phyloP scores from a whole-genome alignment of 2,113 vertebrate genomes.

The Sceloporus tristichus region DNA sequence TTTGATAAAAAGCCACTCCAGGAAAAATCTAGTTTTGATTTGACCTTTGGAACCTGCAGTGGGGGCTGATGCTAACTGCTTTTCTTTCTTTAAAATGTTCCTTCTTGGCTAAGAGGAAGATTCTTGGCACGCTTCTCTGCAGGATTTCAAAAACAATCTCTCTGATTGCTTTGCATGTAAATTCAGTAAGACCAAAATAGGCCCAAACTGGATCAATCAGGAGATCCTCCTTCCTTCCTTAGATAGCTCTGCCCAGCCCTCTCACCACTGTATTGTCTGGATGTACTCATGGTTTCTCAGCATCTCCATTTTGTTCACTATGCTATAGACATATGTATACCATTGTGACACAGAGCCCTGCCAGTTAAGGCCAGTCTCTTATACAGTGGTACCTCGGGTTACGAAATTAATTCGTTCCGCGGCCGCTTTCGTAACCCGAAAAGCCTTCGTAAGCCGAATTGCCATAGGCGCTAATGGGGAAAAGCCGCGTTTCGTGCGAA shows the following conservation, averaged over 20 bases:
- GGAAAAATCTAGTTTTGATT: conserved; percentile 2
- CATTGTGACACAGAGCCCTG: no score
- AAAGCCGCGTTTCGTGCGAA: no score
- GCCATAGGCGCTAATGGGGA: no score
- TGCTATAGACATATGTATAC: not conserved
- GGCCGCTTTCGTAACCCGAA: no score
- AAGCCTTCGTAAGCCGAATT: no score
- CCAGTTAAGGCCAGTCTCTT: no score
- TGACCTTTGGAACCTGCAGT: not conserved
- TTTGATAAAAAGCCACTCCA: not conserved
- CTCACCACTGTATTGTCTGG: no score
- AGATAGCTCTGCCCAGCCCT: not conserved
- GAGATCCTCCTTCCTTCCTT: not conserved
- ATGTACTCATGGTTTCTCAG: not conserved
- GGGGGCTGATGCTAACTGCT: not conserved
- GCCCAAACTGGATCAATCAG: not conserved
- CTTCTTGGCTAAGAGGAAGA: not conserved
- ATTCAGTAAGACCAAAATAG: not conserved
- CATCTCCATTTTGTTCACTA: not conserved
- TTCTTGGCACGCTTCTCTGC: not conserved
- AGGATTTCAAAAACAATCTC: not conserved
- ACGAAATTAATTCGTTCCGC: no score
- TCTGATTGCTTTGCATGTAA: not conserved
- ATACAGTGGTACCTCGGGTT: no score
- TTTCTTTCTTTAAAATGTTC: not conserved